Conservation (phyloP, 1,140 invertebrate genomes). For the Drosophila kurseongensis region DNA sequence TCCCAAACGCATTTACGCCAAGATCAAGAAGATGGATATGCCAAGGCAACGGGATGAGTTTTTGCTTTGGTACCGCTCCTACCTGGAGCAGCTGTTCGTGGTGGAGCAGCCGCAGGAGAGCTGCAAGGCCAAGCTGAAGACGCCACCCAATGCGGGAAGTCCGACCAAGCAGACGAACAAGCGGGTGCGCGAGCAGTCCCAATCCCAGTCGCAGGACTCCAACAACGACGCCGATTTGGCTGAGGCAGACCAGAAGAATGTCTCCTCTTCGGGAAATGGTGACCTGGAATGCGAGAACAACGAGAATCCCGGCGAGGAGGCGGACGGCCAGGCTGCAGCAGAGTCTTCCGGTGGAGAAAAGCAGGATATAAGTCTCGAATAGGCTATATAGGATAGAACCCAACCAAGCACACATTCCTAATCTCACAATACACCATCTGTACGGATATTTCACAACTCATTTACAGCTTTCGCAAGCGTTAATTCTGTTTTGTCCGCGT, state of each 20-base stretch:
- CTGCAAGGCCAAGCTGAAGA: conserved; percentile 15
- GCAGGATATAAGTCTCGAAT: conserved; percentile 37
- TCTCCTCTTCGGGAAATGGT: conserved; percentile 31
- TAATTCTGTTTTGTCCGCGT: conserved; percentile 24
- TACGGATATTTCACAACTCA: conserved; percentile 21
- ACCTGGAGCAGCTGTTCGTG: conserved; percentile 71
- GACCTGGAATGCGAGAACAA: conserved; percentile 72
- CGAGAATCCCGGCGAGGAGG: conserved; percentile 74
- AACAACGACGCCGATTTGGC: conserved; percentile 85
- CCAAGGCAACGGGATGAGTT: conserved; percentile 77
- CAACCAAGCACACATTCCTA: conserved; percentile 59
- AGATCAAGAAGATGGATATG: conserved; percentile 78
- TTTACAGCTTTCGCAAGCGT: conserved; percentile 9
- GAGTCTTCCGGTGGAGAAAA: conserved; percentile 23
- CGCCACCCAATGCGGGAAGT: not conserved
- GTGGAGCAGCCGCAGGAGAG: conserved; percentile 53
- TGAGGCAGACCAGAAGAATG: conserved; percentile 86
- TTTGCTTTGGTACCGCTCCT: conserved; percentile 71
- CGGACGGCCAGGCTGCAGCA: conserved; percentile 7
- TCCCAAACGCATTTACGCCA: conserved; percentile 80
- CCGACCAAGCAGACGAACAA: conserved; percentile 48
- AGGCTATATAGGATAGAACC: conserved; percentile 1
- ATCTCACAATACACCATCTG: conserved; percentile 12
- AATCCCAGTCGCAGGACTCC: conserved; percentile 66
- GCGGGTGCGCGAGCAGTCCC: conserved; percentile 58